Evolutionary conservation across 2,888 invertebrate genomes (phyloP).

Genomic region (Thera britannica): DNA sequence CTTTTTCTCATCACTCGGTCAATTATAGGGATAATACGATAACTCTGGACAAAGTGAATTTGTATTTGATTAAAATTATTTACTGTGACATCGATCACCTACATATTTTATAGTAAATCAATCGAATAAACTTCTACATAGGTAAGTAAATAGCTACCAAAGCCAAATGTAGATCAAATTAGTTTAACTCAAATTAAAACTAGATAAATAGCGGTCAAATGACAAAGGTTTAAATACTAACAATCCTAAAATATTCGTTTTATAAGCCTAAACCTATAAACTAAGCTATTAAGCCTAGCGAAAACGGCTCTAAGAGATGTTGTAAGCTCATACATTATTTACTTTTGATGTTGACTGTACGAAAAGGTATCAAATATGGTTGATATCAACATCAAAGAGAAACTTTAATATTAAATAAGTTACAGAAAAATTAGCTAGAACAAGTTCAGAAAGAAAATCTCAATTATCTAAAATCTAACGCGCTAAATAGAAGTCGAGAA

Average conservation of each 20-base stretch:
- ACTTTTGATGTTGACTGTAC: too few species aligned
- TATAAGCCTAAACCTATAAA: background rate
- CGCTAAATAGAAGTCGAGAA: constrained; percentile 54
- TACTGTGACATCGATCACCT: too few species aligned
- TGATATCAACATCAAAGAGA: background rate
- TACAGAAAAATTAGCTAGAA: background rate
- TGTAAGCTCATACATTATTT: too few species aligned
- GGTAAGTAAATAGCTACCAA: background rate
- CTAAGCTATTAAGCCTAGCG: too few species aligned
- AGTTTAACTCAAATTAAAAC: constrained; percentile 5
- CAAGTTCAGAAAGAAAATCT: background rate
- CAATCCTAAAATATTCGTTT: background rate
- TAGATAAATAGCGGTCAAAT: constrained; percentile 28
- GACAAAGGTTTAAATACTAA: constrained; percentile 7
- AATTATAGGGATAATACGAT: too few species aligned
- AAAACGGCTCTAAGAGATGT: too few species aligned
- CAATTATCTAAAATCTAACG: background rate
- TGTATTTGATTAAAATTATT: too few species aligned
- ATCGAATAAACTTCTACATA: background rate
- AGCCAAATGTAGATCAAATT: background rate
- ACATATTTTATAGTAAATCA: too few species aligned
- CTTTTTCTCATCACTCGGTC: too few species aligned
- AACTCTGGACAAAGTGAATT: too few species aligned
- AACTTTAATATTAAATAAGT: background rate
- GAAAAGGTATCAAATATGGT: too few species aligned